Evolutionary conservation across 2,113 vertebrate genomes (phyloP).

Genomic region (Galbula dea): DNA sequence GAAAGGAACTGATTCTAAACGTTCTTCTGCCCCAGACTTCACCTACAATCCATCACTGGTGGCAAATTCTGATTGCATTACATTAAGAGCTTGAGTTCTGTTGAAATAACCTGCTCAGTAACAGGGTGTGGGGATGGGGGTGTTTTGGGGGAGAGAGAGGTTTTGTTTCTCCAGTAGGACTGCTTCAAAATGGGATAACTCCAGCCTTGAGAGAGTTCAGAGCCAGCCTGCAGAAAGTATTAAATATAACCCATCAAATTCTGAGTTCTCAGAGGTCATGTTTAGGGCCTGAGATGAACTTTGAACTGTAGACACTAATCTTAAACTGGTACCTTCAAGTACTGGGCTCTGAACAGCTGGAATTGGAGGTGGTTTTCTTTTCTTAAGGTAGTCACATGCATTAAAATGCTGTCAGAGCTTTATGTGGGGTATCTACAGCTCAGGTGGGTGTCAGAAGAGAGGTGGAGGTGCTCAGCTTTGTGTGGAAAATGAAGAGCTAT

Average conservation of each 20-base stretch:
- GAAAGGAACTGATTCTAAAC: background rate
- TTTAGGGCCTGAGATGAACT: background rate
- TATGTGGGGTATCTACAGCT: background rate
- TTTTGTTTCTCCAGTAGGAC: background rate
- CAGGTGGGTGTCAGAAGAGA: background rate
- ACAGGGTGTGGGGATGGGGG: background rate
- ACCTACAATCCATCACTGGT: background rate
- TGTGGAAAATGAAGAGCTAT: background rate
- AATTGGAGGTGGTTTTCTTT: background rate
- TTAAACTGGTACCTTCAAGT: background rate
- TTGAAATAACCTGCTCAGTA: background rate
- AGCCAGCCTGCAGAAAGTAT: background rate
- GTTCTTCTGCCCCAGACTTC: background rate
- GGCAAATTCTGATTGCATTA: conserved; percentile 39
- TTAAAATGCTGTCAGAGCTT: background rate
- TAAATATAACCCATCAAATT: background rate
- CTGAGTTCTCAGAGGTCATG: background rate
- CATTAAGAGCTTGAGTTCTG: background rate
- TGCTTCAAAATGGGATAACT: background rate
- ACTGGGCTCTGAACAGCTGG: background rate
- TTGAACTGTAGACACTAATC: background rate
- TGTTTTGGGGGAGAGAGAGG: background rate
- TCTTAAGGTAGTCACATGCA: background rate
- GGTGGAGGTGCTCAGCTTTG: background rate
- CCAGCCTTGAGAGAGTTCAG: background rate